Percentiles rank a stretch among this genome's conserved stretches.
Evolutionary conservation across 2,888 invertebrate species (phyloP).

Genomic region (Epistrophe eligans): DNA sequence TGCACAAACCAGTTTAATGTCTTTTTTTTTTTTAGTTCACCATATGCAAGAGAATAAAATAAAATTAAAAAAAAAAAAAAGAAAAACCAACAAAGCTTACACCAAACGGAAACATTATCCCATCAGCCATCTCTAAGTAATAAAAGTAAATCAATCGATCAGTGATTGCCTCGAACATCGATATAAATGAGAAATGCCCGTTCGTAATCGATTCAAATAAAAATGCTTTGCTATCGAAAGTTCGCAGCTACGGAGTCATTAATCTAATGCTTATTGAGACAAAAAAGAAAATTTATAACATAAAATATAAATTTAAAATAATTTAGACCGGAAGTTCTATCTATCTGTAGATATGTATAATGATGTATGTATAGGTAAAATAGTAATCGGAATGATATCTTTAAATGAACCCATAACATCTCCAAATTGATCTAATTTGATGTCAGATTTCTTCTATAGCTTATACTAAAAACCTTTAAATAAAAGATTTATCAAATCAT

Average conservation of each 20-base stretch:
- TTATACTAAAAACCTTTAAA: slow-evolving; percentile 14
- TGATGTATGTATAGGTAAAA: no score
- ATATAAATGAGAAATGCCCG: slow-evolving; percentile 39
- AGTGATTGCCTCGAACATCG: slow-evolving; percentile 37
- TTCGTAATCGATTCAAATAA: slow-evolving; percentile 4
- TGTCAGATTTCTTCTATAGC: not conserved
- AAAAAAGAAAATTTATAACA: slow-evolving; percentile 11
- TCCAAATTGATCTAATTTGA: slow-evolving; percentile 40
- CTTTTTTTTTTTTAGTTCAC: not conserved
- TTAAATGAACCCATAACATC: slow-evolving; percentile 8
- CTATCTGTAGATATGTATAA: no score
- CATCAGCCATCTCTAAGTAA: slow-evolving; percentile 44
- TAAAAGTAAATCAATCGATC: slow-evolving; percentile 64
- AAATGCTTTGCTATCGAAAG: slow-evolving; percentile 59
- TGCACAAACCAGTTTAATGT: slow-evolving; percentile 63
- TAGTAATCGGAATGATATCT: slow-evolving; percentile 7
- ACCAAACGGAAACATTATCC: slow-evolving; percentile 69
- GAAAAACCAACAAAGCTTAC: slow-evolving; percentile 11
- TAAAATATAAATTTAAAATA: slow-evolving; percentile 16
- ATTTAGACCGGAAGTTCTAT: slow-evolving; percentile 36
- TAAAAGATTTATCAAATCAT: slow-evolving; percentile 23
- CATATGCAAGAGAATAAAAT: not conserved
- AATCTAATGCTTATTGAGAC: slow-evolving; percentile 51
- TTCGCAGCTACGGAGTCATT: slow-evolving; percentile 67
- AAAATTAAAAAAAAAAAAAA: not conserved